Percentiles rank a stretch among this genome's conserved stretches.
phyloP scores from a whole-genome alignment of 2,888 invertebrate genomes.

The Himalopsyche anomala region DNA sequence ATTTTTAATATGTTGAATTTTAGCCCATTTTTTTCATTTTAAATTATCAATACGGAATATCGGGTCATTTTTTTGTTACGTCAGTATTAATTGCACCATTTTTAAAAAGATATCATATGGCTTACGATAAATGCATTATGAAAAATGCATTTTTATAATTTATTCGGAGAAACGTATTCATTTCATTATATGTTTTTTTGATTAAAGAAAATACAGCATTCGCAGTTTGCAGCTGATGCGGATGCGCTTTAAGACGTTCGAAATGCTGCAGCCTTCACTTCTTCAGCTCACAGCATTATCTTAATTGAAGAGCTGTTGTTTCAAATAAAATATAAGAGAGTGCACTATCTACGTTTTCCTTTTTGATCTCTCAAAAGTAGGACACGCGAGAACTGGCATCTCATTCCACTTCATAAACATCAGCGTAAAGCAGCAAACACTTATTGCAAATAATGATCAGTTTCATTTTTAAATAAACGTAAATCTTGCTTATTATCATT shows the following conservation, averaged over 20 bases:
- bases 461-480: no score
- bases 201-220: slow-evolving; percentile 4
- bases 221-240: slow-evolving; percentile 19
- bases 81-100: no score
- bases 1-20: no score
- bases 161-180: not conserved
- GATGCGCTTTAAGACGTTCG: slow-evolving; percentile 8
- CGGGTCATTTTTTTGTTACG: no score
- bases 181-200: not conserved
- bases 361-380: slow-evolving; percentile 23
- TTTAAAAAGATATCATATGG: no score
- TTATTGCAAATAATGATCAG: no score
- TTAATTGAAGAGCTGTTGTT: slow-evolving; percentile 56
- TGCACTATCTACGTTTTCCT: slow-evolving; percentile 35
- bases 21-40: no score
- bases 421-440: no score
- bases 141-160: not conserved
- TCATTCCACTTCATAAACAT: no score
- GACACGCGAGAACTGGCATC: not conserved
- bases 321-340: slow-evolving; percentile 45
- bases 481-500: no score
- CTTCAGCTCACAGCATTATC: slow-evolving; percentile 51
- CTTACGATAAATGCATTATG: not conserved
- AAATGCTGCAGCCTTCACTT: slow-evolving; percentile 23
- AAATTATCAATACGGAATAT: no score